Base-by-base conservation (phyloP, 92 coral and sea anemone species). In the Paramuricea clavata region DNA sequence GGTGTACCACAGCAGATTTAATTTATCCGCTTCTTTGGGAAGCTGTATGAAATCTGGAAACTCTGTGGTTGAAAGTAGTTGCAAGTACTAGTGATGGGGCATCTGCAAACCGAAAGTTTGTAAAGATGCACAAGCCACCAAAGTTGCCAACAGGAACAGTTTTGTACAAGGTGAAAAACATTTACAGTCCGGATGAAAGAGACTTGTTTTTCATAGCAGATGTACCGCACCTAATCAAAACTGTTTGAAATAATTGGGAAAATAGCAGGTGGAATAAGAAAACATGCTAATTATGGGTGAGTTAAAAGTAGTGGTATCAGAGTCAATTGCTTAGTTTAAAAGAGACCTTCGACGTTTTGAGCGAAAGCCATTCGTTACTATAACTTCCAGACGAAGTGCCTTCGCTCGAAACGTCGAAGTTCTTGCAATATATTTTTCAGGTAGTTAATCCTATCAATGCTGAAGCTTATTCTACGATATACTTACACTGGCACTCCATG, bases 1-100 rank as follows among this genome's bases (percentile, higher is more conserved):
- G 61, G 15, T 22, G 61, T 12, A 75, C 25, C 0, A 72, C 78
- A 33, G 81, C 64, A 19, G 81, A 75, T 22, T 23, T 28, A 11
- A 13, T 75, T 49, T 75, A 44, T 26, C 81, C 81, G 3, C 81
- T 75, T 19, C 3, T 75, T 47, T 75, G 81, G 81, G 81, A 75
- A 11, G 60, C 35, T 15, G 27, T 75, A 15, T 10, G 64, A 30
- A 36, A 75, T 15, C 31, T 75, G 11, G 81, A 75, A 27, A 75
- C 61, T 75, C 1, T 75, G 0, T 64, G 81, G 9, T 11, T 75
- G 32, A 75, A 75, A 47, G 52, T 47, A 12, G n/a, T 49, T 21
- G 61, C 62, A 5, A 75, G 61, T 44, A 49, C 64, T 25, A 10
- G 34, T 75, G 81, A 75, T 75, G 81, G 81, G 16, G 81, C 81